Conservation (phyloP, 1,140 invertebrate species). For the Drosophila pachea region DNA sequence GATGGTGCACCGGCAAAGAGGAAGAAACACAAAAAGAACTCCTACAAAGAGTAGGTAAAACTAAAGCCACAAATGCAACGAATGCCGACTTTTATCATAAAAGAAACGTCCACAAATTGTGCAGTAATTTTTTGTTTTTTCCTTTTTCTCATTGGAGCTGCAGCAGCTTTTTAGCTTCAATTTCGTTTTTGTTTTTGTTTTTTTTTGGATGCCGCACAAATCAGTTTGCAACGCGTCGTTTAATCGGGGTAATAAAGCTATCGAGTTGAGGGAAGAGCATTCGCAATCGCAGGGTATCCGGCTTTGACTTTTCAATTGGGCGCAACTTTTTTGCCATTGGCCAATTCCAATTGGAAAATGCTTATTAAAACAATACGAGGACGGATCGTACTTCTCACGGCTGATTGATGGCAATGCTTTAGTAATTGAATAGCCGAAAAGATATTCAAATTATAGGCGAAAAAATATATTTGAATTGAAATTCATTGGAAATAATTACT, state of each 20-base stretch:
- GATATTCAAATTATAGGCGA: too few species aligned
- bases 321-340: conserved; percentile 20
- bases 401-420: too few species aligned
- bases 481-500: too few species aligned
- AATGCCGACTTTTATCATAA: conserved; percentile 41
- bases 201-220: conserved; percentile 1
- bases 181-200: neutral
- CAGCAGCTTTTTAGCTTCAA: too few species aligned
- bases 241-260: conserved; percentile 62
- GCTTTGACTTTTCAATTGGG: conserved; percentile 59
- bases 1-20: conserved; percentile 62
- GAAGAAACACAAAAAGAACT: conserved; percentile 2
- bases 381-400: too few species aligned
- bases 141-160: conserved; percentile 2
- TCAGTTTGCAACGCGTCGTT: conserved; percentile 47
- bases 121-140: conserved; percentile 2
- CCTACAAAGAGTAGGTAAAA: conserved; percentile 4
- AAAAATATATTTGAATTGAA: too few species aligned
- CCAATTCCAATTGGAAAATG: neutral
- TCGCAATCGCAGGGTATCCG: too few species aligned
- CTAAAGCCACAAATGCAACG: conserved; percentile 47
- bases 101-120: conserved; percentile 35
- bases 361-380: too few species aligned
- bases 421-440: too few species aligned
- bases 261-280: neutral